Conservation (phyloP, 2,797 vertebrate species). For the Peromyscus attwateri region DNA sequence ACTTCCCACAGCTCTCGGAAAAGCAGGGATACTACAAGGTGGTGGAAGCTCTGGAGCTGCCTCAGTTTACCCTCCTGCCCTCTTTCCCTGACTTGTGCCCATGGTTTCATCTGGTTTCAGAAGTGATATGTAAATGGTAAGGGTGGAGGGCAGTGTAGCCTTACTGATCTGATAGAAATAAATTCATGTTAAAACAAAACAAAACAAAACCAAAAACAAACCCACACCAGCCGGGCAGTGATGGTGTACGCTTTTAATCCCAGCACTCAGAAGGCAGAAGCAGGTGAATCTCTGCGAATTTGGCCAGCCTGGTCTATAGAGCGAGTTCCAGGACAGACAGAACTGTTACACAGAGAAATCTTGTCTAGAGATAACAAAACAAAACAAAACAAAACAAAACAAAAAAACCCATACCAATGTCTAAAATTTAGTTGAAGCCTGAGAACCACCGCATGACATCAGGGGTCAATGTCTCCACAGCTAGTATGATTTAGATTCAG, state of each 20-base stretch:
- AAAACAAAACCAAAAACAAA: background rate
- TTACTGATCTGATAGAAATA: slow-evolving; percentile 45
- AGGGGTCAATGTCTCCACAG: background rate
- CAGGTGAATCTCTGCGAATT: too few relatives aligned
- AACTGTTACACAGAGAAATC: too few relatives aligned
- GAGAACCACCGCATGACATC: background rate
- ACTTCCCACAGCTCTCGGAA: background rate
- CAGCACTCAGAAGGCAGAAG: too few relatives aligned
- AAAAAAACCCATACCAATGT: background rate
- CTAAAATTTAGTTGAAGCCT: background rate
- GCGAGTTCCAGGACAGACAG: too few relatives aligned
- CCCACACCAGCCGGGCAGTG: background rate
- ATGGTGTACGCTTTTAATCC: too few relatives aligned
- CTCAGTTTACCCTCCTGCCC: background rate
- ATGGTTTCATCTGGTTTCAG: background rate
- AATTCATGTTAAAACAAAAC: background rate
- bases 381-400: too few relatives aligned
- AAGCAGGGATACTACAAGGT: background rate
- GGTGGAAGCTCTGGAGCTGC: background rate
- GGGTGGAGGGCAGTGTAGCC: background rate
- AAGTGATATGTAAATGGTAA: background rate
- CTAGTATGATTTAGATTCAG: background rate
- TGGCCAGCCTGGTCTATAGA: too few relatives aligned
- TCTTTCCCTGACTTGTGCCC: background rate
- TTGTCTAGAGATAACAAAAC: background rate